Evolutionary conservation across 2,797 vertebrate species (phyloP), one percentile per base, ranked within the genome.

Genomic region (Sciaenops ocellatus): DNA sequence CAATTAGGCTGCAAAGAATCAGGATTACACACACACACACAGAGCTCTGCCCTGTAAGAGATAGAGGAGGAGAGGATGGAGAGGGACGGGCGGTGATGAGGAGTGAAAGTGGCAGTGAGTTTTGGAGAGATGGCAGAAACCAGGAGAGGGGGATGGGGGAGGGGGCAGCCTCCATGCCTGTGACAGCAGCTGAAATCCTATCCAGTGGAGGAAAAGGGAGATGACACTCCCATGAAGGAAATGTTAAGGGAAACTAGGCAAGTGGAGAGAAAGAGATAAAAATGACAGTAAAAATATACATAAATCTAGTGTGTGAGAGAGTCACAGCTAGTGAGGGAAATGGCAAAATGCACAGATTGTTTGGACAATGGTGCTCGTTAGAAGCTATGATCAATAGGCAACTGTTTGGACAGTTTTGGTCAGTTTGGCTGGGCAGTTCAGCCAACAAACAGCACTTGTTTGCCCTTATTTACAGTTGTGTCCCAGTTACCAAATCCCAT

Each of bases 1-100:
- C 86, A 92, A 92, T 93, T 92, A 92, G 81, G 46, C 82, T 76
- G 83, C 82, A 81, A 78, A 89, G 51, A 92, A 91, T 92, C 12
- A 17, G 59, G 69, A 90, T 91, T 85, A 77, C 72, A 81, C 85
- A 84, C 76, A 72, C 59, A 66, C 44, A 76, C 28, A 65, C 11
- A 65, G 59, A 85, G 75, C 44, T 66, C 73, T 80, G 69, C 50
- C 71, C 78, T 76, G 62, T 74, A 54, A 88, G 65, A 82, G 68
- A 87, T 73, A 70, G 78, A 87, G 81, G 72, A 83, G 69, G 69
- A 74, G 28, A 60, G 77, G 81, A 83, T 74, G 57, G 69, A 69
- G 66, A 77, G 73, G 60, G 71, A 73, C 55, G 64, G 73, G 76
- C 22, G 67, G 80, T 87, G 91, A 92, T 86, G 86, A 77, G 76